phyloP scores from a whole-genome alignment of 92 coral and sea anemone species.

The Siderastrea siderea region DNA sequence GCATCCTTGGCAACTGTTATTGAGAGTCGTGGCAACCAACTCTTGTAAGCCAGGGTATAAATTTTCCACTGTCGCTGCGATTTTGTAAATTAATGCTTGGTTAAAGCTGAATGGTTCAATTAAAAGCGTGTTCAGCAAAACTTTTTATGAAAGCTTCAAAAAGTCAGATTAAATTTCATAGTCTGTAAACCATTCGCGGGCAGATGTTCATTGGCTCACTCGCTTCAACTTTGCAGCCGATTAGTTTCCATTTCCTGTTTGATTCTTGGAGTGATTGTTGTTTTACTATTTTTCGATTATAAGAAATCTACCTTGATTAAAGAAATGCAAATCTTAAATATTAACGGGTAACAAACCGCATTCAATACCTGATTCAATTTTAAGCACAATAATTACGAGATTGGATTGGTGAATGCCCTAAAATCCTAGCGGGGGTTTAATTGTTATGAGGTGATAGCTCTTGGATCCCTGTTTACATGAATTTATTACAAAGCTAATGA shows the following conservation, averaged over 20 bases:
- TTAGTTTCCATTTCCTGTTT: not conserved
- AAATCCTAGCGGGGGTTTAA: not conserved
- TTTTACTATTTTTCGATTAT: conserved; percentile 1
- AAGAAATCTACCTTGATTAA: conserved; percentile 4
- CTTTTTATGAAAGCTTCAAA: not conserved
- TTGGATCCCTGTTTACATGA: conserved; percentile 3
- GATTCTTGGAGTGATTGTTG: not conserved
- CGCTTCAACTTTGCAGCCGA: not conserved
- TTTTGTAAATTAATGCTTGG: not conserved
- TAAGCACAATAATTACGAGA: not conserved
- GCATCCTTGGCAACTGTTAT: conserved; percentile 19
- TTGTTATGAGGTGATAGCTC: not conserved
- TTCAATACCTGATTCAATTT: conserved; percentile 15
- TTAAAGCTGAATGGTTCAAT: conserved; percentile 7
- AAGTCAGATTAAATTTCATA: conserved; percentile 17
- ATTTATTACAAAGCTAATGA: conserved; percentile 1
- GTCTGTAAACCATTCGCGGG: not conserved
- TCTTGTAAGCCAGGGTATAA: not conserved
- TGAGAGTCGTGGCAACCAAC: conserved; percentile 21
- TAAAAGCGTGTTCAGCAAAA: not conserved
- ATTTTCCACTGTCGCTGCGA: too few relatives aligned
- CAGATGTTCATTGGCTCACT: not conserved
- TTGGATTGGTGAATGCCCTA: conserved; percentile 19
- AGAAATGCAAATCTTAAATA: conserved; percentile 23
- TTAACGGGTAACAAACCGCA: conserved; percentile 13